These are phyloP conservation scores for Solenodon paradoxus DNA, from an alignment of 2,113 vertebrate species.

Conservation along the genomic window DNA sequence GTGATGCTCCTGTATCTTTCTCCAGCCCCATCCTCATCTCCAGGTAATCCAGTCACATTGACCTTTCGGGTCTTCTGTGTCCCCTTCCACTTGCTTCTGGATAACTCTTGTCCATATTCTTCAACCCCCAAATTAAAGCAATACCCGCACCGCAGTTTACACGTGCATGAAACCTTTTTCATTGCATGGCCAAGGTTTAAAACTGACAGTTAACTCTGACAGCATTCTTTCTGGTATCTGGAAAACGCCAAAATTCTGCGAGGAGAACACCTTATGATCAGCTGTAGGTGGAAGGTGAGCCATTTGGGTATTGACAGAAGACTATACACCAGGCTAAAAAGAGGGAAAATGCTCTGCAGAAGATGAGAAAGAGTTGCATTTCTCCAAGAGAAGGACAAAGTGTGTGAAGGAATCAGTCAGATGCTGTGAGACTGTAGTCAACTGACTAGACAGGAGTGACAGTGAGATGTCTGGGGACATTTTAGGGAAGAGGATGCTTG, in stretches of 20 bases:
- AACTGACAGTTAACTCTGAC: neutral
- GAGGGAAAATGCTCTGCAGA: neutral
- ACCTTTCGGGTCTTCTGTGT: neutral
- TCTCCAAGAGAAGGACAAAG: neutral
- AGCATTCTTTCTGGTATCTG: neutral
- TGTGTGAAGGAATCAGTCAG: neutral
- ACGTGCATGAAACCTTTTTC: neutral
- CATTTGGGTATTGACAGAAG: neutral
- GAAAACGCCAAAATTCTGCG: conserved; percentile 7
- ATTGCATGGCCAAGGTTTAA: neutral
- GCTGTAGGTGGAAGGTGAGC: neutral
- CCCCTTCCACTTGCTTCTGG: neutral
- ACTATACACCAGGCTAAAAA: neutral
- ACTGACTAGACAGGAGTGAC: neutral
- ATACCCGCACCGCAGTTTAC: no score
- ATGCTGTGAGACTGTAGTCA: neutral
- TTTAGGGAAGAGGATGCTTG: neutral
- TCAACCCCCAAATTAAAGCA: neutral
- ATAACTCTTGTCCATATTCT: neutral
- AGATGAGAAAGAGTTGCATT: neutral
- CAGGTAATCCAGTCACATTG: neutral
- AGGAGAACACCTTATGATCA: neutral
- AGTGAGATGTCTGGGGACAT: neutral
- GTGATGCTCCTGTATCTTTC: neutral
- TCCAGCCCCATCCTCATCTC: neutral